Conservation (phyloP, 2,888 invertebrate genomes). For the Sarcophaga carnaria region DNA sequence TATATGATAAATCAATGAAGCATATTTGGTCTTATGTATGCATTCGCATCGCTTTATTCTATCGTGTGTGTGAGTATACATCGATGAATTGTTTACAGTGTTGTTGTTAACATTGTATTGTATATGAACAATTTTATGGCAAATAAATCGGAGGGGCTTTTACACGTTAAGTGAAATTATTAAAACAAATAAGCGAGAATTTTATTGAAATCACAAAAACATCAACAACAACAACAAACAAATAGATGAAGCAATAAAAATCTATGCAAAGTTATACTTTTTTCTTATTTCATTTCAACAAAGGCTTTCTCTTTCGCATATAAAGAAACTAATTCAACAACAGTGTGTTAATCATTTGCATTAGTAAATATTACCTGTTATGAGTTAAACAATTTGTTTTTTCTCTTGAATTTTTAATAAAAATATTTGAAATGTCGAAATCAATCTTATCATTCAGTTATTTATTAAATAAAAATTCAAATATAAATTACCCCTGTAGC, state of each 20-base stretch:
- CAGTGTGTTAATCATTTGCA: no score
- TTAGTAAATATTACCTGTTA: no score
- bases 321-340: no score
- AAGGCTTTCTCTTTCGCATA: no score
- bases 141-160: background rate
- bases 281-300: no score
- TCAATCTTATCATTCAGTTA: no score
- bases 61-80: background rate
- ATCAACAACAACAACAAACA: background rate
- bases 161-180: background rate
- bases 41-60: background rate
- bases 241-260: no score
- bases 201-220: background rate
- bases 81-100: slow-evolving; percentile 1
- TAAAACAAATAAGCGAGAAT: background rate
- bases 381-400: no score
- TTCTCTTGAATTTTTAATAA: no score
- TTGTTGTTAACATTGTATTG: background rate
- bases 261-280: no score
- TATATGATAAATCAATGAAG: slow-evolving; percentile 71
- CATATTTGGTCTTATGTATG: slow-evolving; percentile 37
- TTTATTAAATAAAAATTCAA: background rate
- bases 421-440: no score
- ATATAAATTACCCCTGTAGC: background rate
- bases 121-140: background rate